Percentiles rank a stretch among this genome's conserved stretches.
phyloP scores from a whole-genome alignment of 2,113 vertebrate genomes.

The Podarcis raffonei region DNA sequence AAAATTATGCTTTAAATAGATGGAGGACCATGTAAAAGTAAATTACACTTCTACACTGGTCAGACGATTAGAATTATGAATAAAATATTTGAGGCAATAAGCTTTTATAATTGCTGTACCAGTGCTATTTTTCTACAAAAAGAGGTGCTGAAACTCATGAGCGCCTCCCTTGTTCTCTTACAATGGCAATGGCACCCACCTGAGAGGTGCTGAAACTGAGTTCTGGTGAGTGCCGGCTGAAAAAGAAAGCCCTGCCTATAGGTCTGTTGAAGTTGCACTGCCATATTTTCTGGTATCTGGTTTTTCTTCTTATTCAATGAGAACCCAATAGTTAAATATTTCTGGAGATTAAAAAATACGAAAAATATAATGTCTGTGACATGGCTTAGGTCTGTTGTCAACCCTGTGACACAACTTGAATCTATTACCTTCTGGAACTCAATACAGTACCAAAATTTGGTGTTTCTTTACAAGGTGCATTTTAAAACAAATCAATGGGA shows the following conservation, averaged over 20 bases:
- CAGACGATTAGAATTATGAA: conserved; percentile 26
- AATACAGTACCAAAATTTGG: conserved; percentile 25
- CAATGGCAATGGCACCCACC: too few species aligned
- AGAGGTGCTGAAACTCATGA: too few species aligned
- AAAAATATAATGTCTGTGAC: neutral
- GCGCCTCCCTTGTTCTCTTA: too few species aligned
- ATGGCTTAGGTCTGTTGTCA: conserved; percentile 27
- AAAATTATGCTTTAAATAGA: conserved; percentile 20
- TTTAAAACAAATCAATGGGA: neutral
- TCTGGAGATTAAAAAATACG: conserved; percentile 34
- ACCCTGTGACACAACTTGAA: conserved; percentile 21
- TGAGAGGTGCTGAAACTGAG: too few species aligned
- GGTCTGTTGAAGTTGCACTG: conserved; percentile 32
- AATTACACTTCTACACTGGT: conserved; percentile 9
- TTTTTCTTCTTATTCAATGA: conserved; percentile 4
- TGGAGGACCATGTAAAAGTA: conserved; percentile 9
- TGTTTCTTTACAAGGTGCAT: conserved; percentile 1
- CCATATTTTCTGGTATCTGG: conserved; percentile 12
- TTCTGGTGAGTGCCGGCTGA: too few species aligned
- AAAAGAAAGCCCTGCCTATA: neutral
- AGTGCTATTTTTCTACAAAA: too few species aligned
- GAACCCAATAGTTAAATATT: conserved; percentile 35
- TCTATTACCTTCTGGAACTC: conserved; percentile 14
- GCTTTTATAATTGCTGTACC: conserved; percentile 31
- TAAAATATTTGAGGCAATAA: conserved; percentile 18